A percentile compares a stretch with the other conserved stretches of the same genome.
phyloP scores from a whole-genome alignment of 2,797 vertebrate genomes.

The Galago senegalensis region DNA sequence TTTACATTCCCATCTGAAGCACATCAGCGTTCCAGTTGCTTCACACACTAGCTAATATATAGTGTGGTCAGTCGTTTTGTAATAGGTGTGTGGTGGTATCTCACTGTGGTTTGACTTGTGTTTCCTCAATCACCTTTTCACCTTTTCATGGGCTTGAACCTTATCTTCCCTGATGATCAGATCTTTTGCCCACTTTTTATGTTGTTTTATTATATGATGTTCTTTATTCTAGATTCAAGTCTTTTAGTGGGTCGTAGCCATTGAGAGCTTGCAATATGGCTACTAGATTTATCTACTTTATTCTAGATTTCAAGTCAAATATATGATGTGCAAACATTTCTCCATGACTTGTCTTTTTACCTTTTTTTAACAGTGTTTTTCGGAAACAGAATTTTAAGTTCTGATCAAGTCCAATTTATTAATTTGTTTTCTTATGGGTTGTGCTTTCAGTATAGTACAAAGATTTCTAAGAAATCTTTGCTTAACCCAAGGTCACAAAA shows the following conservation, averaged over 20 bases:
- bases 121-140: background rate
- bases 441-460: background rate
- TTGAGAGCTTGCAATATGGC: too few relatives aligned
- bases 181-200: background rate
- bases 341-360: background rate
- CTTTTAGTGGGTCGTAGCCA: too few relatives aligned
- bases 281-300: too few relatives aligned
- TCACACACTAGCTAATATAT: too few relatives aligned
- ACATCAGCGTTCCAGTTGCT: background rate
- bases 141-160: background rate
- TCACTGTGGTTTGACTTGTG: background rate
- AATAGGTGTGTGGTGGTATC: background rate
- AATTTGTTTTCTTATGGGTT: background rate
- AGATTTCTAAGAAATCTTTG: background rate
- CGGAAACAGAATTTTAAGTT: constrained; percentile 41
- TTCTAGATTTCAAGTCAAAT: background rate
- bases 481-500: background rate
- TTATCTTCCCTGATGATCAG: background rate
- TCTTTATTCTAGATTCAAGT: background rate
- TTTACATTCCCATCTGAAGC: background rate
- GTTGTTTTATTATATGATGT: background rate
- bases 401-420: background rate
- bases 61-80: background rate
- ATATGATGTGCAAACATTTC: background rate
- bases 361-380: background rate